Evolutionary conservation across 2,888 invertebrate genomes (phyloP).

Genomic region (Reticulitermes lucifugus): DNA sequence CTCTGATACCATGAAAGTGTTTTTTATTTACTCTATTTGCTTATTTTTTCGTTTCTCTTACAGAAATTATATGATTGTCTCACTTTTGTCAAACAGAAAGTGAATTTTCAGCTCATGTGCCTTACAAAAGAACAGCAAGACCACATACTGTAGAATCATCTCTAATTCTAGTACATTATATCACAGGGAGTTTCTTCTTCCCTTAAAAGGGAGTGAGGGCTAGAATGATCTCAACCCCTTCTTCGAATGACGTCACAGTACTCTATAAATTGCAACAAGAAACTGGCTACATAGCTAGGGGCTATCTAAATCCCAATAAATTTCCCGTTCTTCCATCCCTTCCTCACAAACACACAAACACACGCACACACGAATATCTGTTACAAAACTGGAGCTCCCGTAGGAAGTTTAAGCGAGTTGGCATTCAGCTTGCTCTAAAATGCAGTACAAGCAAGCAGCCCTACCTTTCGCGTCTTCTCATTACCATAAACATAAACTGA

Average conservation of each 20-base stretch:
- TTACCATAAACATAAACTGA: too few relatives aligned
- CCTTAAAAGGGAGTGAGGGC: not conserved
- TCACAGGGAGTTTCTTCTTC: not conserved
- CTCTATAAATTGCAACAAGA: not conserved
- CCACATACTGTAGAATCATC: not conserved
- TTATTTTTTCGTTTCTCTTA: not conserved
- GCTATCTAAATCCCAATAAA: slow-evolving; percentile 28
- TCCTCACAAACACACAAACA: not conserved
- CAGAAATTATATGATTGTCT: not conserved
- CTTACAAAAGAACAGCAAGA: not conserved
- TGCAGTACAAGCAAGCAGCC: not conserved
- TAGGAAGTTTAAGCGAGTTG: not conserved
- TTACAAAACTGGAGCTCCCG: not conserved
- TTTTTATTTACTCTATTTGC: too few relatives aligned
- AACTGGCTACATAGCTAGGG: not conserved
- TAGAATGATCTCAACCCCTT: not conserved
- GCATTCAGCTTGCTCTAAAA: not conserved
- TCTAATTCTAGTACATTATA: not conserved
- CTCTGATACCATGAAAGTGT: too few relatives aligned
- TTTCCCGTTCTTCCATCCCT: not conserved
- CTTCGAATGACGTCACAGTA: not conserved
- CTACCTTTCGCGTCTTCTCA: too few relatives aligned
- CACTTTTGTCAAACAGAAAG: not conserved
- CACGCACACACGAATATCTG: not conserved
- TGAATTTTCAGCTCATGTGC: not conserved